These are phyloP conservation scores for Leptinotarsa juncta DNA, from an alignment of 2,888 invertebrate species.

Conservation along the genomic window DNA sequence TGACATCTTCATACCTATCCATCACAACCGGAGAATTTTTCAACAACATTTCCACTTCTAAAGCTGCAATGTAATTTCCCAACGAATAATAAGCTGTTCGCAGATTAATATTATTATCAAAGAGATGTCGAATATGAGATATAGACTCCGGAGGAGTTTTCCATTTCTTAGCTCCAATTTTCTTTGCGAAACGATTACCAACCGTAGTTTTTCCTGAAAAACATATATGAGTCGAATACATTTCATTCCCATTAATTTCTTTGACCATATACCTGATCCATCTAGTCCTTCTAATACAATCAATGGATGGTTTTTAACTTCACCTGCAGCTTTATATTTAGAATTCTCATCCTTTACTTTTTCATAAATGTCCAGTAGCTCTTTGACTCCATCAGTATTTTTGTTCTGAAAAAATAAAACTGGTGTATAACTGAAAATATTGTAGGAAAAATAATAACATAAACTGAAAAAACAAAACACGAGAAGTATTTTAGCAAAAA, in stretches of 20 bases:
- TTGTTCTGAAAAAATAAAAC: conserved; percentile 48
- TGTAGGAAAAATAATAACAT: background rate
- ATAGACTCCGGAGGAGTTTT: conserved; percentile 64
- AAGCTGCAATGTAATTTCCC: conserved; percentile 66
- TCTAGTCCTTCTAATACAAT: conserved; percentile 67
- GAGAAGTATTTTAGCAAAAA: background rate
- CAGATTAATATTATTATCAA: conserved; percentile 57
- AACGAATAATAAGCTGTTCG: conserved; percentile 65
- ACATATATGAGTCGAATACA: background rate
- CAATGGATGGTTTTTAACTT: conserved; percentile 59
- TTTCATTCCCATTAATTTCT: background rate
- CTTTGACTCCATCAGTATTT: conserved; percentile 49
- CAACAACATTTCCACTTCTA: conserved; percentile 59
- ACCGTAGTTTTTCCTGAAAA: conserved; percentile 64
- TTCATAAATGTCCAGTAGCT: conserved; percentile 57
- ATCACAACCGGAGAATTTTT: conserved; percentile 62
- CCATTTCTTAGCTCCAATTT: conserved; percentile 57
- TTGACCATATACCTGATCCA: conserved; percentile 61
- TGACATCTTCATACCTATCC: conserved; percentile 61
- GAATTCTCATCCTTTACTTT: conserved; percentile 41
- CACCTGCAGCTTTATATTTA: conserved; percentile 33
- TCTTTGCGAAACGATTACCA: conserved; percentile 58
- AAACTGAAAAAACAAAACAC: background rate
- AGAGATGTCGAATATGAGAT: conserved; percentile 57
- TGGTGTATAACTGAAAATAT: background rate